Conservation (phyloP, 2,113 vertebrate species). For the Xiphias gladius region DNA sequence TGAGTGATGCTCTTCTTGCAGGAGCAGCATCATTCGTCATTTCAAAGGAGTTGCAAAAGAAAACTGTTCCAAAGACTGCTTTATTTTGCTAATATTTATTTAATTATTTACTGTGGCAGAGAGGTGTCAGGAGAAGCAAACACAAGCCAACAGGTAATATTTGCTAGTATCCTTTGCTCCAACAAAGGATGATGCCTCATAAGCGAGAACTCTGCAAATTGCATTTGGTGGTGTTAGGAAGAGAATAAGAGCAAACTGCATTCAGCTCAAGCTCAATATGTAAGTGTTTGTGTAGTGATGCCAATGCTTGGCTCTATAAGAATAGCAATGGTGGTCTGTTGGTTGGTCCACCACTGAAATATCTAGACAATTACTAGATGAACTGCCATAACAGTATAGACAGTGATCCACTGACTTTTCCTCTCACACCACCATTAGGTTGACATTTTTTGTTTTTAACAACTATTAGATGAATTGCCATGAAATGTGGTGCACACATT, state of each 20-base stretch:
- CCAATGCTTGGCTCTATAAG: not conserved
- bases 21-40: not conserved
- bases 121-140: conserved; percentile 9
- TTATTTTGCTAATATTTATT: conserved; percentile 50
- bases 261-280: not conserved
- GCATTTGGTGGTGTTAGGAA: not conserved
- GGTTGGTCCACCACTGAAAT: too few species aligned
- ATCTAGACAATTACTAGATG: too few species aligned
- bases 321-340: not conserved
- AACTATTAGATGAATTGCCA: too few species aligned
- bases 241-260: conserved; percentile 1
- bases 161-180: not conserved
- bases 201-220: not conserved
- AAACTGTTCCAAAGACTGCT: conserved; percentile 17
- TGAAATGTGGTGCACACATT: not conserved
- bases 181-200: conserved; percentile 1
- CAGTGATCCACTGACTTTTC: too few species aligned
- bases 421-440: too few species aligned
- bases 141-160: conserved; percentile 23
- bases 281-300: not conserved
- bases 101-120: conserved; percentile 33
- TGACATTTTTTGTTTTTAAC: too few species aligned
- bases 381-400: too few species aligned
- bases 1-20: conserved; percentile 27
- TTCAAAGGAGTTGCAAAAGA: conserved; percentile 39